Base-by-base conservation (phyloP, 2,797 vertebrate genomes). In the Balearica regulorum region DNA sequence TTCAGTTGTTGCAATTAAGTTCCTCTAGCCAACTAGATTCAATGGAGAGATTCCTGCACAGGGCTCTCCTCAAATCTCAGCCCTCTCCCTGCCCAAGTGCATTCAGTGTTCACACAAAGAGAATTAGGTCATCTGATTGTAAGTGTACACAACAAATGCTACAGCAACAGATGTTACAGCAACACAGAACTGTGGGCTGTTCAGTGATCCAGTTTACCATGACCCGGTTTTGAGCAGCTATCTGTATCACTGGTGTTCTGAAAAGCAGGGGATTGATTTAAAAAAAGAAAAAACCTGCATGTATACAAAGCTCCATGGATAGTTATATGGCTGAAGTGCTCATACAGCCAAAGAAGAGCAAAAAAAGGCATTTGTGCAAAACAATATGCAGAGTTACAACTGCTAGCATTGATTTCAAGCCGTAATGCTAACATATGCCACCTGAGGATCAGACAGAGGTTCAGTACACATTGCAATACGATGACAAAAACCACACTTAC, bases 81-180 rank as follows among this genome's bases (percentile, higher is more conserved):
- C 11, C 31, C 41, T 69, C 54, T 92, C 37, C 78, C 77, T 91
- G 29, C 55, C 16, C 58, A 84, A 92, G 70, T 22, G 49, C 3
- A 3, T 41, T 91, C 80, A 54, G 44, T 68, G n/a, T 16, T 92
- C 57, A 83, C 83, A 80, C 69, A 37, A 35, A 61, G 22, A 95
- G 84, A 95, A 86, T 87, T 91, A 72, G 84, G 92, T 96, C 89
- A 92, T 76, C 87, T 84, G 65, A 35, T 44, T 53, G 61, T 54
- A 83, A 93, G 49, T 0, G 11, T n/a, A 62, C 72, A 64, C 76
- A 97, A 39, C 79, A 89, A 96, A 91, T 48, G 31, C 75, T 83
- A 48, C 84, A 93, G 92, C 76, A 96, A 83, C 94, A 95, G 92
- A 83, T 95, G 82, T 90, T 81, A 31, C 66, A 53, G 61, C 18